These are phyloP conservation scores for Emys orbicularis DNA, from an alignment of 2,797 vertebrate species.

Conservation along the genomic window DNA sequence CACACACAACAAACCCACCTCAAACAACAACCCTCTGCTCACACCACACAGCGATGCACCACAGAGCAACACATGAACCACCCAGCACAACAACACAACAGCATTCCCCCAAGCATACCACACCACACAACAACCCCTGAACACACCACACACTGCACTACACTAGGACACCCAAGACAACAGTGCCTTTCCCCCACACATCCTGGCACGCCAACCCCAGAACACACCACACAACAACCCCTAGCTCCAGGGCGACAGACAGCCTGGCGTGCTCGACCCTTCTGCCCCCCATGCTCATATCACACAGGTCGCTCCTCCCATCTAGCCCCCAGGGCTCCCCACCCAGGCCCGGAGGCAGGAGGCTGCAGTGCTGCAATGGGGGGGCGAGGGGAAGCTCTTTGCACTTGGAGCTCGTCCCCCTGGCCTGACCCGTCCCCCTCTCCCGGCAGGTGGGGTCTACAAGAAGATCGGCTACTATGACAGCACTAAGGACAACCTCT, in stretches of 20 bases:
- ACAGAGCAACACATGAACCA: background rate
- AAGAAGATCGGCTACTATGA: slow-evolving; percentile 99
- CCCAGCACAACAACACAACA: background rate
- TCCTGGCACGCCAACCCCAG: background rate
- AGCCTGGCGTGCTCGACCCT: too few relatives aligned
- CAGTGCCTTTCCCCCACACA: too few relatives aligned
- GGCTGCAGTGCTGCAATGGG: background rate
- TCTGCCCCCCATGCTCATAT: too few relatives aligned
- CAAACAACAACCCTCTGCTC: background rate
- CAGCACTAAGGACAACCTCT: slow-evolving; percentile 96
- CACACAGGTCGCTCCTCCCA: too few relatives aligned
- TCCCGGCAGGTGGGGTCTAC: slow-evolving; percentile 89
- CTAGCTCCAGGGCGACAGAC: background rate
- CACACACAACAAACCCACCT: background rate
- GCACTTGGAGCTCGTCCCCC: background rate
- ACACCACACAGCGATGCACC: background rate
- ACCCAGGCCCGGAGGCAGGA: background rate
- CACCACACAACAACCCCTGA: background rate
- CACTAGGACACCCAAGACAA: too few relatives aligned
- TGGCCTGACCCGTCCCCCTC: background rate
- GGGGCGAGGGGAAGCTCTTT: background rate
- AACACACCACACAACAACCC: background rate
- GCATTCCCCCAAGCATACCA: background rate
- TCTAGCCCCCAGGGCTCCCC: background rate
- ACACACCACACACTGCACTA: background rate